Evolutionary conservation across 2,888 invertebrate genomes (phyloP), one percentile per base, ranked within the genome.

Genomic region (Catocala fraxini): DNA sequence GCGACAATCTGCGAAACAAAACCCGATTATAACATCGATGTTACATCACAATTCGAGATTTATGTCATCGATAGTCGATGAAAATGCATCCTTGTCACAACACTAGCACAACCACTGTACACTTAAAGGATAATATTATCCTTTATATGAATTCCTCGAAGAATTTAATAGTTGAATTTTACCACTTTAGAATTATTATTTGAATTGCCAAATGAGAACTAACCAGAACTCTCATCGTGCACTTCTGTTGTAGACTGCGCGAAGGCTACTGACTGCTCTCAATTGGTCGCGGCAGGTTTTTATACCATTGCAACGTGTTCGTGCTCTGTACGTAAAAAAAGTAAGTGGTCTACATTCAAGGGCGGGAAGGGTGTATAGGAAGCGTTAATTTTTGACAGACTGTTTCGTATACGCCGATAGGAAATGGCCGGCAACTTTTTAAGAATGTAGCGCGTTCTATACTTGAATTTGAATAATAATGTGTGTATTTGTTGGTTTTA

Each of bases 151-250:
- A 34, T 11, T 35, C 48, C 12, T 4, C 39, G 10, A 33, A 43
- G 4, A 42, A 51, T 47, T 53, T 35, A 51, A 6, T 48, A 12
- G 39, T 54, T 51, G 9, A 51, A 41, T 59, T 47, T 6, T 49
- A 59, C 41, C 78, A 75, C 72, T 47, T 63, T 68, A 65, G 59
- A 67, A 70, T 52, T 10, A 56, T 13, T 53, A 71, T 70, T 58
- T 46, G 51, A 74, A 71, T 76, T 79, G 77, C 70, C 71, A 82
- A 73, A 75, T 78, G 61, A 77, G 65, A 86, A 92, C 94, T 89
- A 82, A 93, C 92, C 92, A 93, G 93, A 89, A 93, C 86, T 93
- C 93, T 91, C 93, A 94, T 93, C 92, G 81, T 93, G 93, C 92
- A 93, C 91, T 94, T 94, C 94, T 90, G 91, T 92, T 77, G 84